Percentiles rank a stretch among this genome's conserved stretches.
These are phyloP conservation scores for Drosophila prostipennis DNA, from an alignment of 2,888 invertebrate genomes.

Conservation along the genomic window DNA sequence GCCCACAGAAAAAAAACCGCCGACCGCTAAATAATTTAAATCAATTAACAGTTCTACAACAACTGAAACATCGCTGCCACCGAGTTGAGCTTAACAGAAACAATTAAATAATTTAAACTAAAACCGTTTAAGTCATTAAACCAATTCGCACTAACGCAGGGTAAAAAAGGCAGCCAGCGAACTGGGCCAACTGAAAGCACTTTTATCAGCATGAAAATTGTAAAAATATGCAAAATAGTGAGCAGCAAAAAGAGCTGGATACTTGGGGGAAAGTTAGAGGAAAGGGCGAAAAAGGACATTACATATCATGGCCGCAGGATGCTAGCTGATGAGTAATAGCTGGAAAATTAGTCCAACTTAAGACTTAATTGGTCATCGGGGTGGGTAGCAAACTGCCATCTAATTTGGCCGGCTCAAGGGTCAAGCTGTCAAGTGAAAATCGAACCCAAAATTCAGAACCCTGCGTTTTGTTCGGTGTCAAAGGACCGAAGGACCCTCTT, in stretches of 20 bases:
- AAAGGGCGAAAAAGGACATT: slow-evolving; percentile 12
- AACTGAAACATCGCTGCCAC: slow-evolving; percentile 15
- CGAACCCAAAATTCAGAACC: slow-evolving; percentile 36
- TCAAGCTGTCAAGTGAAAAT: slow-evolving; percentile 32
- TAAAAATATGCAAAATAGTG: slow-evolving; percentile 59
- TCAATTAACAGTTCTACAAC: slow-evolving; percentile 54
- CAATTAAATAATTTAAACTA: slow-evolving; percentile 66
- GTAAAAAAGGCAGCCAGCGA: slow-evolving; percentile 4
- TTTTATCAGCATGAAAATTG: slow-evolving; percentile 44
- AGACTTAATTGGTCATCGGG: slow-evolving; percentile 30
- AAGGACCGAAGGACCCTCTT: slow-evolving; percentile 37
- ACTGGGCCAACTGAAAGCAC: slow-evolving; percentile 22
- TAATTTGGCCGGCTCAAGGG: slow-evolving; percentile 20
- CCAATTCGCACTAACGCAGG: slow-evolving; percentile 44
- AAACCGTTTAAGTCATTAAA: slow-evolving; percentile 63
- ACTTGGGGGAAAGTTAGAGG: neutral
- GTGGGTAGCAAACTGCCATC: neutral
- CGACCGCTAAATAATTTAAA: slow-evolving; percentile 65
- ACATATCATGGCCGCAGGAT: neutral
- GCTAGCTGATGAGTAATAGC: slow-evolving; percentile 12
- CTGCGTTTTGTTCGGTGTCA: slow-evolving; percentile 54
- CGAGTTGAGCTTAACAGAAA: slow-evolving; percentile 40
- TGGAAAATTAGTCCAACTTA: slow-evolving; percentile 15
- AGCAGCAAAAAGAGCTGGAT: slow-evolving; percentile 28
- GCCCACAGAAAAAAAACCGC: slow-evolving; percentile 8